These are phyloP conservation scores for Epinotia ramella DNA, from an alignment of 2,888 invertebrate genomes.

Conservation along the genomic window DNA sequence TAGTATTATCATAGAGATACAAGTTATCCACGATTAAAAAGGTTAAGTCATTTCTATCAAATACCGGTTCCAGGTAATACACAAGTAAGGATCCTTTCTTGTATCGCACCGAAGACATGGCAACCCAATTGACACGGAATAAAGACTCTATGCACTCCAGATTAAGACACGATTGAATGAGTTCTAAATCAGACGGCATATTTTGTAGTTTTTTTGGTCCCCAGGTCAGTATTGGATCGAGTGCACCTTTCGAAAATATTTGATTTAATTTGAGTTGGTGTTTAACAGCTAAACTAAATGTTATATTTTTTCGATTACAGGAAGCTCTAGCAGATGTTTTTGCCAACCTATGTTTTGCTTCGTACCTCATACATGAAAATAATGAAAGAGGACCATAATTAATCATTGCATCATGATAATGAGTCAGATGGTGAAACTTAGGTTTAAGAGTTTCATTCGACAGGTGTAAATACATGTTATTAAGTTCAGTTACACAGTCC, in stretches of 20 bases:
- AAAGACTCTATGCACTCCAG: neutral
- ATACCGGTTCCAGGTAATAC: neutral
- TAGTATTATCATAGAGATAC: neutral
- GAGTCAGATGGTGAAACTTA: too few relatives aligned
- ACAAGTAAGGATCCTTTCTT: neutral
- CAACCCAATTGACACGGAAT: neutral
- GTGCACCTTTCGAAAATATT: too few relatives aligned
- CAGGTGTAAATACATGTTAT: too few relatives aligned
- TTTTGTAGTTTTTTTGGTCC: too few relatives aligned
- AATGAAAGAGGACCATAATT: slow-evolving; percentile 9
- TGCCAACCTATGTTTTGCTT: too few relatives aligned
- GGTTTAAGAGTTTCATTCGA: too few relatives aligned
- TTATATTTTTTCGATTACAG: slow-evolving; percentile 6
- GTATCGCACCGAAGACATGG: too few relatives aligned
- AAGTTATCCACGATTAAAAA: neutral
- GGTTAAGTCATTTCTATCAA: neutral
- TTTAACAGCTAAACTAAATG: slow-evolving; percentile 7
- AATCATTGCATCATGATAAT: neutral
- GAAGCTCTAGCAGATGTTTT: too few relatives aligned
- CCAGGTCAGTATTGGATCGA: too few relatives aligned
- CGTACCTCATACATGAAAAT: neutral
- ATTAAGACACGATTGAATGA: neutral
- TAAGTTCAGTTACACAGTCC: slow-evolving; percentile 1
- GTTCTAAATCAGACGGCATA: neutral
- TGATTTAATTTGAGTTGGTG: too few relatives aligned